Evolutionary conservation across 2,888 invertebrate genomes (phyloP), one percentile per base, ranked within the genome.

Genomic region (Pyrrhia umbra): DNA sequence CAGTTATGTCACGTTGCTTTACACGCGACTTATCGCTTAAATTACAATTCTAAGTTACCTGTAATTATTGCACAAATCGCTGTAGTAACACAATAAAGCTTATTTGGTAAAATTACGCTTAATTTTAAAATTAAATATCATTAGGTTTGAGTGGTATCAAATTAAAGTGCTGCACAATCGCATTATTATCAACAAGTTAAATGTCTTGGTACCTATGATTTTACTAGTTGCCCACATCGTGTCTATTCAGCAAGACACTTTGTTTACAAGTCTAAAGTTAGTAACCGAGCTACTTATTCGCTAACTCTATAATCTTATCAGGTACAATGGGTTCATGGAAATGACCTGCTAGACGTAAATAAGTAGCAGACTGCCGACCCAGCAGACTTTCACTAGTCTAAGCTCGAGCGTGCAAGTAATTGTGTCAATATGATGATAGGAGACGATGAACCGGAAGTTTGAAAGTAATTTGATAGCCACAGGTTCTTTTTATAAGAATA

Each of bases 291-390:
- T 62, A 45, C 67, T 68, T 54, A 54, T 50, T 54, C 55, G 61
- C 59, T 68, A 55, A 60, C 23, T 62, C 59, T 59, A 56, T 81
- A 83, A 82, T 83, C 84, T 84, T 85, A 86, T 88, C 85, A 79
- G 71, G 68, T 74, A 58, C 70, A 79, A 46, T 42, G 73, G 72
- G 83, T 89, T 89, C 87, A 87, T 81, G 81, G 88, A 86, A 89
- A 81, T 75, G 77, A 77, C 77, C 77, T 73, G 70, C 72, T 74
- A 82, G 85, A 84, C 82, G 71, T 83, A 83, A 86, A 81, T 81
- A 85, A 81, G 68, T 72, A 66, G 66, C 64, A 77, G 79, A 81
- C 73, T 77, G 85, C 81, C 70, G 34, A 57, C 65, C 79, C 72
- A 76, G 83, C 84, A 64, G 52, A 84, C 85, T 87, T 87, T 87